Base-by-base conservation (phyloP, 2,797 vertebrate genomes). In the Eupleurogrammus muticus region DNA sequence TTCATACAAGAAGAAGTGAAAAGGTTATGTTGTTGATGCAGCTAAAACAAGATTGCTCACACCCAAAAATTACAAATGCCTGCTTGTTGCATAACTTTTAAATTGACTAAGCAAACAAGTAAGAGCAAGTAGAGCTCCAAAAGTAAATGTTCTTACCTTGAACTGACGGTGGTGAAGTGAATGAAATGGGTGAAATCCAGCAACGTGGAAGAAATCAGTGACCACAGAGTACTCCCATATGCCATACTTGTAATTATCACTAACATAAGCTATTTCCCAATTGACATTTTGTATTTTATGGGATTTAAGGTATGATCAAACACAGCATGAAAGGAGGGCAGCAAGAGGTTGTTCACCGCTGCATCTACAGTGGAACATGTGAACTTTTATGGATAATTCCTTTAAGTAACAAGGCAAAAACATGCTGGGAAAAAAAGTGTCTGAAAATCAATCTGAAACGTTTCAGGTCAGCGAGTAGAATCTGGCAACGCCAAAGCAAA, bases 391-490 rank as follows among this genome's bases (percentile, higher is more conserved):
- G 42, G 17, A 60, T 52, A 23, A 71, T 68, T 17, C 35, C 11
- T 70, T 53, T 48, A 70, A 55, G 44, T 70, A 51, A 78, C 46
- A 61, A 66, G 42, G 59, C 2, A 47, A 61, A 46, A 53, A 44
- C 49, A 54, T 51, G 40, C 21, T 46, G 21, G n/a, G 6, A 28
- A 28, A 50, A 68, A 62, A 75, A 66, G 5, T 42, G 53, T 57
- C 59, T 68, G 50, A 65, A 77, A 77, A 73, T 75, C 75, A 67
- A 28, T 69, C 51, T 35, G 11, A 52, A 52, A 40, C 2, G 7
- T 75, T 71, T 75, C 40, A 61, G 34, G 40, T 72, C 63, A 72
- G 51, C 5, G 6, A 47, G 50, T 63, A 34, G 58, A 64, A 47
- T 64, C 1, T 68, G 55, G 65, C 38, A 12, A 63, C 28, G 59